Evolutionary conservation across 2,113 vertebrate genomes (phyloP), one percentile per base, ranked within the genome.

Genomic region (Oncorhynchus nerka): DNA sequence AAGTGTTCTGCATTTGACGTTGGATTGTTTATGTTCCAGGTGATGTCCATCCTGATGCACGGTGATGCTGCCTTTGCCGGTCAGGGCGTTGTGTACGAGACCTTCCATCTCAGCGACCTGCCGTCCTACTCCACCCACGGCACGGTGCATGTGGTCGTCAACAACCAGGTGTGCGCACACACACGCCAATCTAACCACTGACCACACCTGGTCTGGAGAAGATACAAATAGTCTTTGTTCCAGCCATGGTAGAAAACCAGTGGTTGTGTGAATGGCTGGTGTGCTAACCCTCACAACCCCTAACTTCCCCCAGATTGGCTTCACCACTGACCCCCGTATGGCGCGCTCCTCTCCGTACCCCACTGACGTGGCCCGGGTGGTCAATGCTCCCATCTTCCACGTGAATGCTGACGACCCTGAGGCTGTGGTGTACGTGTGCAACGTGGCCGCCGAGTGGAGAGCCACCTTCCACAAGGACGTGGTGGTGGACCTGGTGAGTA

Each of bases 381-480:
- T 99, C 72, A 99, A 99, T 0, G 98, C 98, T 0, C 98, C 98
- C 2, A 99, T 99, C 79, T 99, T 99, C 92, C 98, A 99, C 0
- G 98, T 99, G 73, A 99, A 99, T 0, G 96, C 97, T 0, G 98
- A 99, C 0, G 98, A 99, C 91, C 97, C 98, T 0, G 98, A 99
- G 81, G 98, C 98, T 0, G 98, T 99, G 0, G 94, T 96, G 87
- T 99, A 99, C 0, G 98, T 99, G 30, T 99, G 98, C 88, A 96
- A 97, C 1, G 97, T 99, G 86, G 98, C 98, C 0, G 97, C 98
- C 0, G 97, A 99, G 83, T 98, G 98, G 98, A 91, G 98, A 49
- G 95, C 94, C 87, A 97, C 97, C 49, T 99, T 99, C 91, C 97
- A 99, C 84, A 99, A 98, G 83, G 98, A 99, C 0, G 98, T 99